Evolutionary conservation across 1,140 invertebrate genomes (phyloP).

Genomic region (Bombus terrestris): DNA sequence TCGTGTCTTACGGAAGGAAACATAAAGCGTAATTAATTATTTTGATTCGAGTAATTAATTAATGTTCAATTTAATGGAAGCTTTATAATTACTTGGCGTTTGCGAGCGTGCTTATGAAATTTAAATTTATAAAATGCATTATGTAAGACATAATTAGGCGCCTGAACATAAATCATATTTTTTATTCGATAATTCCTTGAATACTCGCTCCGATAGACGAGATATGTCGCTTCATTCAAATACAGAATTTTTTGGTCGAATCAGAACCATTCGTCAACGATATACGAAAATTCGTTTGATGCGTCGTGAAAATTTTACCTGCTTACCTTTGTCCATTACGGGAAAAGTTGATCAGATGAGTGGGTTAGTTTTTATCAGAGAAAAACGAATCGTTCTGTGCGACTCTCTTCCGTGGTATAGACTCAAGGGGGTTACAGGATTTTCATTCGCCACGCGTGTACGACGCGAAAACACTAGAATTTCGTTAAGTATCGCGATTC

Average conservation of each 20-base stretch:
- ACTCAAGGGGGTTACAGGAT: not conserved
- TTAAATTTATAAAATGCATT: not conserved
- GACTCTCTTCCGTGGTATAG: constrained; percentile 7
- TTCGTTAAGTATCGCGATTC: constrained; percentile 35
- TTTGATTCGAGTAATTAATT: not conserved
- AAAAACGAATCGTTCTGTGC: constrained; percentile 1
- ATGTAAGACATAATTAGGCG: not conserved
- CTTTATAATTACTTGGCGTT: not conserved
- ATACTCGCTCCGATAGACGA: too few species aligned
- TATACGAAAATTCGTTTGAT: not conserved
- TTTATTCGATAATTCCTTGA: too few species aligned
- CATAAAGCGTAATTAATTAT: not conserved
- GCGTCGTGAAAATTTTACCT: not conserved
- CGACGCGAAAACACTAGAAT: constrained; percentile 25
- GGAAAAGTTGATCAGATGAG: not conserved
- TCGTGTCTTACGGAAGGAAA: not conserved
- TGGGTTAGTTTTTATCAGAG: not conserved
- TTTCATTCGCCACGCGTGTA: constrained; percentile 5
- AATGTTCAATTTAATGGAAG: not conserved
- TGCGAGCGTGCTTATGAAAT: not conserved
- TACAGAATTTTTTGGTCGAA: not conserved
- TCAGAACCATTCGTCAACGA: not conserved
- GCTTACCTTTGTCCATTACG: too few species aligned
- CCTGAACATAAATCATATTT: not conserved
- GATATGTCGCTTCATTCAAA: not conserved